Base-by-base conservation (phyloP, 2,797 vertebrate species). In the Acestrorhynchus altus region DNA sequence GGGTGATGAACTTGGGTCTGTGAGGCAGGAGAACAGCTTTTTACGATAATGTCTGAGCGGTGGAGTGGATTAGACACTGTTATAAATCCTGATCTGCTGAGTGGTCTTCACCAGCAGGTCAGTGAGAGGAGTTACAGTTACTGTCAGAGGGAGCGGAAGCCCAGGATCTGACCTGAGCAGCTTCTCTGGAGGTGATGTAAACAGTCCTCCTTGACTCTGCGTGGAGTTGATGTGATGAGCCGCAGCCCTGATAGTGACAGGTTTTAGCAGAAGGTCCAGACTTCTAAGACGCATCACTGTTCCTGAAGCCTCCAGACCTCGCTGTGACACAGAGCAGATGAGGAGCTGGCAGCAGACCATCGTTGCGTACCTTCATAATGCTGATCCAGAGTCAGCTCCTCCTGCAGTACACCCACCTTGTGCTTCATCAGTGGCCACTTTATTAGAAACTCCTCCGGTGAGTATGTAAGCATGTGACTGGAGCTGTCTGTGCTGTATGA, bases 281-380 rank as follows among this genome's bases (percentile, higher is more conserved):
- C 15, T 15, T 26, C 12, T 24, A 20, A 59, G 16, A 13, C 12
- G 24, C 4, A 39, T 15, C 3, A 8, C 26, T 60, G 12, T 60
- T 60, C 20, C 54, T 15, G 12, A 31, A 35, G 57, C 57, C 28
- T 35, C 26, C 57, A 72, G 57, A 59, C 39, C 54, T 47, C 18
- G 8, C 47, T 8, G 35, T 47, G 57, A 73, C 40, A 72, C 44
- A 24, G 69, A 73, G 4, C 40, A 31, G 40, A 61, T 11, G 20
- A n/a, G 10, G 16, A 12, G 15, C 13, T 60, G 16, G 6, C 4
- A 15, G 11, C 24, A 28, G 8, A 8, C 13, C 28, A 26, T 31
- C 57, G 15, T 26, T 59, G 56, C 11, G 0, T 9, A 8, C 9
- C 11, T 31, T 31, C 15, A 26, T 11, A 57, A 57, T 4, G n/a